phyloP scores from a whole-genome alignment of 2,888 invertebrate genomes.

The Chloromyia formosa region DNA sequence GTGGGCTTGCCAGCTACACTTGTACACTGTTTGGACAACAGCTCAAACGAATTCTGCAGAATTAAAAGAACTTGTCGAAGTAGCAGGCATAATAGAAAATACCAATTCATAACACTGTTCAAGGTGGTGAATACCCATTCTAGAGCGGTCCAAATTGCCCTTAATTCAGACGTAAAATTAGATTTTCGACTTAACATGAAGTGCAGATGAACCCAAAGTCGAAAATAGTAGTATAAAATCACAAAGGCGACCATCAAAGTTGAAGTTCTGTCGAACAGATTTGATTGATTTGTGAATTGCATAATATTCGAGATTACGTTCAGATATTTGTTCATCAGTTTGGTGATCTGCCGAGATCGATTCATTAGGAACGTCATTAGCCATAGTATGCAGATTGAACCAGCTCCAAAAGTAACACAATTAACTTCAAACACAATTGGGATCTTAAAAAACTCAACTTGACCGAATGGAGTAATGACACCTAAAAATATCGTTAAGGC shows the following conservation, averaged over 20 bases:
- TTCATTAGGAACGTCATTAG: not conserved
- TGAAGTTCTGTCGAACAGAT: not conserved
- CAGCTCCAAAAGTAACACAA: not conserved
- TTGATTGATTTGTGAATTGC: not conserved
- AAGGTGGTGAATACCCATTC: too few species aligned
- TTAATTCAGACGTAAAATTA: too few species aligned
- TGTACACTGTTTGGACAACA: too few species aligned
- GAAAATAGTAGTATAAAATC: not conserved
- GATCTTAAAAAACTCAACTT: not conserved
- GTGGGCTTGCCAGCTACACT: too few species aligned
- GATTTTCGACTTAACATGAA: too few species aligned
- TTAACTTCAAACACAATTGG: not conserved
- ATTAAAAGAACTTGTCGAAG: too few species aligned
- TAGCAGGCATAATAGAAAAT: not conserved
- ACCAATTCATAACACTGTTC: not conserved
- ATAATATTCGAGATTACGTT: not conserved
- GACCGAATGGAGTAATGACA: not conserved
- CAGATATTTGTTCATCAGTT: not conserved
- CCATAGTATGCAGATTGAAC: not conserved
- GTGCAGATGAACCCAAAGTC: not conserved
- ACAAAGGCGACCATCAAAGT: not conserved
- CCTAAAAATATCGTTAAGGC: not conserved
- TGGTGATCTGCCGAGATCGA: not conserved
- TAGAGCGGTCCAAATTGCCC: too few species aligned
- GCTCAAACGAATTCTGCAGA: too few species aligned